These are phyloP conservation scores for Lophura nycthemera DNA, from an alignment of 2,113 vertebrate genomes.

Conservation along the genomic window DNA sequence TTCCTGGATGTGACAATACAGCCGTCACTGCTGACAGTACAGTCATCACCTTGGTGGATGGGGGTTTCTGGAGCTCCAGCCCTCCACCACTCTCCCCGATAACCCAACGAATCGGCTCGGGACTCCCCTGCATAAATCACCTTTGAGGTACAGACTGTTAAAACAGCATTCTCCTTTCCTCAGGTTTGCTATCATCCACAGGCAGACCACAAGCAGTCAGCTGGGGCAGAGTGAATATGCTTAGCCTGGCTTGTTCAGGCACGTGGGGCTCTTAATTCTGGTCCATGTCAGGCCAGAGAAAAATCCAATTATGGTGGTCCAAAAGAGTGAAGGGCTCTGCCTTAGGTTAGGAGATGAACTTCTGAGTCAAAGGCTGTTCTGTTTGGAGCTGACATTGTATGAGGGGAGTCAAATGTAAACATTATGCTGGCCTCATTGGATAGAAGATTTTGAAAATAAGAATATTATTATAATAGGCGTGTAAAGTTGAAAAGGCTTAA, in stretches of 20 bases:
- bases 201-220: not conserved
- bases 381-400: not conserved
- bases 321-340: not conserved
- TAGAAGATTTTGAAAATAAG: not conserved
- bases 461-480: slow-evolving; percentile 24
- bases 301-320: rapidly evolving
- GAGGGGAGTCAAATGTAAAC: not conserved
- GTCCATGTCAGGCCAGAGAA: not conserved
- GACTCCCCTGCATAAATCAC: not conserved
- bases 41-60: rapidly evolving
- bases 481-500: slow-evolving; percentile 40
- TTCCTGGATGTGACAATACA: not conserved
- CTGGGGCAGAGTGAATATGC: not conserved
- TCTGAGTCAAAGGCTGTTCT: not conserved
- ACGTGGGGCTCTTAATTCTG: not conserved
- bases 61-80: not conserved
- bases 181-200: not conserved
- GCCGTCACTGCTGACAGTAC: not conserved
- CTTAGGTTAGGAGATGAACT: not conserved
- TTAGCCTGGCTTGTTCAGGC: not conserved
- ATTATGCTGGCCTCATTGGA: not conserved
- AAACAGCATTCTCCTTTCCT: not conserved
- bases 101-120: rapidly evolving
- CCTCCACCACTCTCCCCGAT: rapidly evolving
- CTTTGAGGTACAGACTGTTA: not conserved